Percentiles rank a stretch among this genome's conserved stretches.
Evolutionary conservation across 2,797 vertebrate species (phyloP).

Genomic region (Hoplostethus atlanticus): DNA sequence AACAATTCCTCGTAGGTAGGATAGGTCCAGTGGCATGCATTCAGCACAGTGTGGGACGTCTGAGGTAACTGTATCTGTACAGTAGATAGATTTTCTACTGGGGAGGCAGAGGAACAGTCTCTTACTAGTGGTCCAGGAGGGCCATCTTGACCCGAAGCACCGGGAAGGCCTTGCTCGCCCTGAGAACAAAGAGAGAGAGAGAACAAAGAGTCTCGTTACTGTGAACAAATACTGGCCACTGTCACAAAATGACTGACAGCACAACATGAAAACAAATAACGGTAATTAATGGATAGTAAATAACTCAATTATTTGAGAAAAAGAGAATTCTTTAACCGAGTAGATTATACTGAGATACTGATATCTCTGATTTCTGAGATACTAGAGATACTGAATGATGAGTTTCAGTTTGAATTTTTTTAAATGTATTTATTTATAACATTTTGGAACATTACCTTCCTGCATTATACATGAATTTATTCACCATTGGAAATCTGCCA

Average conservation of each 20-base stretch:
- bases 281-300: not conserved
- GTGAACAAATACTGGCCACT: not conserved
- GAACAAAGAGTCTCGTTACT: not conserved
- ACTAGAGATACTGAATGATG: no score
- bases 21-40: not conserved
- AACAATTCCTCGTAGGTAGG: not conserved
- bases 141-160: conserved; percentile 94
- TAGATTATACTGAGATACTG: not conserved
- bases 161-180: conserved; percentile 98
- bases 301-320: not conserved
- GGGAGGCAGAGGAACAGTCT: not conserved
- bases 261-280: not conserved
- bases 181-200: conserved; percentile 57
- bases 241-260: not conserved
- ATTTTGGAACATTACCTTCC: not conserved
- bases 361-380: no score
- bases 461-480: not conserved
- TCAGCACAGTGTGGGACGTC: not conserved
- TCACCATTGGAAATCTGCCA: not conserved
- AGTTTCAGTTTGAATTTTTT: not conserved
- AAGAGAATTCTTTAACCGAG: not conserved
- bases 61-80: not conserved
- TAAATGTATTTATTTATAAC: not conserved
- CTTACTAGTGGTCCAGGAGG: conserved; percentile 95
- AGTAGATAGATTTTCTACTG: not conserved